Percentiles rank a stretch among this genome's conserved stretches.
Evolutionary conservation across 1,140 invertebrate genomes (phyloP).

Genomic region (Archivesica marissinica): DNA sequence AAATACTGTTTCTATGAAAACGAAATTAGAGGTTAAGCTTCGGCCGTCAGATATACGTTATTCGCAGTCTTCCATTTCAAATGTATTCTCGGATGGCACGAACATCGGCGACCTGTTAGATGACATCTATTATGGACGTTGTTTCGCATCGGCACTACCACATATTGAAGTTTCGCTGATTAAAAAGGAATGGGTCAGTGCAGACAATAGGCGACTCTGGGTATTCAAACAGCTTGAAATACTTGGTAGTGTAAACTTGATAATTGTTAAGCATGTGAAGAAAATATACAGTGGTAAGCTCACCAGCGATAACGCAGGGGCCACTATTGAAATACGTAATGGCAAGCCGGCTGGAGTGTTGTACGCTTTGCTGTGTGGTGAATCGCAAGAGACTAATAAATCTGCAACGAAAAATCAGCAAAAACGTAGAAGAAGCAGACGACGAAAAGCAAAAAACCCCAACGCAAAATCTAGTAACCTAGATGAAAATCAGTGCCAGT

Average conservation of each 20-base stretch:
- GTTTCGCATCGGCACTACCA: constrained; percentile 5
- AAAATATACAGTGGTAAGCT: not conserved
- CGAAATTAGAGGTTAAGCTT: not conserved
- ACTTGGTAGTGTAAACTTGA: not conserved
- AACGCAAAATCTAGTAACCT: not conserved
- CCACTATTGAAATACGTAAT: not conserved
- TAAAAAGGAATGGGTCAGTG: not conserved
- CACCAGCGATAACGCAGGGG: not conserved
- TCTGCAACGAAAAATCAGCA: not conserved
- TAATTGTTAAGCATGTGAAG: not conserved
- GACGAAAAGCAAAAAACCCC: not conserved
- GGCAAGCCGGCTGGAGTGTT: not conserved
- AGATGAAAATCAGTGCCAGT: not conserved
- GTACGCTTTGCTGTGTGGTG: not conserved
- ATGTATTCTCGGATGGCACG: not conserved
- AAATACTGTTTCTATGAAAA: not conserved
- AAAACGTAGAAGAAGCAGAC: not conserved
- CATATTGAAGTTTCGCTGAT: not conserved
- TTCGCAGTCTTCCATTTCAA: constrained; percentile 5
- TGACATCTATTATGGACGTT: constrained; percentile 9
- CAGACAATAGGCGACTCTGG: constrained; percentile 26
- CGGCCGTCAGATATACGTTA: constrained; percentile 25
- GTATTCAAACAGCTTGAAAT: constrained; percentile 37
- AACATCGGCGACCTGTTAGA: not conserved
- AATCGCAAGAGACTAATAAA: not conserved